Conservation (phyloP, 2,888 invertebrate genomes). For the Amphimallon solstitiale region DNA sequence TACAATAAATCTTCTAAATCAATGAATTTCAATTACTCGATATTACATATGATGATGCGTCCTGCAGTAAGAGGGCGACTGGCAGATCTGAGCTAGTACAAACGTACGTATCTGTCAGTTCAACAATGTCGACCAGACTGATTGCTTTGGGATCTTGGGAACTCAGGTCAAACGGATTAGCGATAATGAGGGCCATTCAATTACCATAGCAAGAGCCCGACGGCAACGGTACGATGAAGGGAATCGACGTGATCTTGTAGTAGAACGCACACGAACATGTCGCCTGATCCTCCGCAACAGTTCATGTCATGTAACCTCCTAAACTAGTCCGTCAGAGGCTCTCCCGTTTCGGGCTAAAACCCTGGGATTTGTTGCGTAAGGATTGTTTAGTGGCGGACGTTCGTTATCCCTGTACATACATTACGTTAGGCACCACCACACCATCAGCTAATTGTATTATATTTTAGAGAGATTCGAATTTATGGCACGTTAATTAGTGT, state of each 20-base stretch:
- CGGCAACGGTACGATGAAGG: slow-evolving; percentile 43
- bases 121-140: slow-evolving; percentile 46
- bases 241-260: slow-evolving; percentile 46
- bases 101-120: slow-evolving; percentile 42
- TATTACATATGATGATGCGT: too few relatives aligned
- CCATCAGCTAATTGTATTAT: slow-evolving; percentile 40
- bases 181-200: slow-evolving; percentile 52
- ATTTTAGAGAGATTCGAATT: slow-evolving; percentile 32
- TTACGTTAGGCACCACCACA: background rate
- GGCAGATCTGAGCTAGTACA: too few relatives aligned
- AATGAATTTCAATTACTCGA: too few relatives aligned
- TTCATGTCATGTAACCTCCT: slow-evolving; percentile 43
- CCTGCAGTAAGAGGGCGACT: too few relatives aligned
- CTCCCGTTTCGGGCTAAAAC: slow-evolving; percentile 30
- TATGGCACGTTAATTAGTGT: slow-evolving; percentile 31
- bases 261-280: slow-evolving; percentile 40
- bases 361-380: slow-evolving; percentile 40
- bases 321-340: slow-evolving; percentile 1
- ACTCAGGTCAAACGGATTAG: slow-evolving; percentile 51
- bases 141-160: slow-evolving; percentile 50
- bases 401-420: background rate
- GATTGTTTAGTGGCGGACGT: slow-evolving; percentile 24
- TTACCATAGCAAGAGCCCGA: slow-evolving; percentile 49
- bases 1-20: too few relatives aligned
- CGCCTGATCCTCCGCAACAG: slow-evolving; percentile 39